Percentiles rank a stretch among this genome's conserved stretches.
phyloP scores from a whole-genome alignment of 2,797 vertebrate species.

The Champsocephalus esox region DNA sequence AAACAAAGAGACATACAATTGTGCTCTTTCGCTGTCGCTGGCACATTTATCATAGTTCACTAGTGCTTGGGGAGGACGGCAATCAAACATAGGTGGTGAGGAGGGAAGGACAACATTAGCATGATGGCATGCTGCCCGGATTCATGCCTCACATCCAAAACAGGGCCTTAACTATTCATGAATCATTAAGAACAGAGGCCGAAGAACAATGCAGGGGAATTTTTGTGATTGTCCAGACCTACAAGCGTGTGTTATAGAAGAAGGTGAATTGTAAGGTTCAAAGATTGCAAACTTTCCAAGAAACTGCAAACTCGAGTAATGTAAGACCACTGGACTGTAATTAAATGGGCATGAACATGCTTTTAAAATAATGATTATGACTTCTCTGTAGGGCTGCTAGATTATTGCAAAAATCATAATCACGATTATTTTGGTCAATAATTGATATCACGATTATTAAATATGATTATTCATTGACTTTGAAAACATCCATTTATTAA shows the following conservation, averaged over 20 bases:
- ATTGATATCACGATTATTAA: no score
- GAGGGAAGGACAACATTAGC: constrained; percentile 1
- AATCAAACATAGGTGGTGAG: constrained; percentile 19
- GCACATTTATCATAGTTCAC: constrained; percentile 48
- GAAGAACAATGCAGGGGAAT: constrained; percentile 9
- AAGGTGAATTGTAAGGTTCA: constrained; percentile 6
- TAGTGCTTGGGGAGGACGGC: constrained; percentile 7
- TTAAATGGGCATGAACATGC: not conserved
- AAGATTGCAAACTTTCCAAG: not conserved
- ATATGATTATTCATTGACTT: no score
- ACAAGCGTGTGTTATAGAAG: not conserved
- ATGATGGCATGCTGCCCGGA: constrained; percentile 32
- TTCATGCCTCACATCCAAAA: constrained; percentile 14
- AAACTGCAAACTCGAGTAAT: constrained; percentile 2
- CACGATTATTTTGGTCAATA: no score
- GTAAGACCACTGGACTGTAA: not conserved
- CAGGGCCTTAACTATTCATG: constrained; percentile 20
- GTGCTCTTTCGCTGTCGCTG: constrained; percentile 4
- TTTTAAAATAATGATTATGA: constrained; percentile 25
- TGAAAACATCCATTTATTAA: no score
- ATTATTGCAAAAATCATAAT: no score
- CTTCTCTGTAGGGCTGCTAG: not conserved
- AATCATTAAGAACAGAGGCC: constrained; percentile 32
- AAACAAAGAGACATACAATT: constrained; percentile 43
- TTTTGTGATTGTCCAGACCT: no score